Evolutionary conservation across 2,797 vertebrate species (phyloP), one percentile per base, ranked within the genome.

Genomic region (Poecile montanus): DNA sequence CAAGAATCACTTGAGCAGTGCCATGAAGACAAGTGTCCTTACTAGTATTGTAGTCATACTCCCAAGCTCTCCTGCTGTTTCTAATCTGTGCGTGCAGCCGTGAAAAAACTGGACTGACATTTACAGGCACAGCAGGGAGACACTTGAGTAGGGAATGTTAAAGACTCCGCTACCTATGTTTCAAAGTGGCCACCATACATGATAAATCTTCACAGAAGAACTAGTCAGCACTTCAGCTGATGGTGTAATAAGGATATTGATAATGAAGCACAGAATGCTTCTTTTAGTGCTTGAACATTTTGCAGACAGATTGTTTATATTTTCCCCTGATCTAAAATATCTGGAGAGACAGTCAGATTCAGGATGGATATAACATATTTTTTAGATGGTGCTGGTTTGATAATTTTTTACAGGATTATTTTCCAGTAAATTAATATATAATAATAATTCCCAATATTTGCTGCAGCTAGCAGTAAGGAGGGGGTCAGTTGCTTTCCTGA

Each of bases 71-170:
- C 99, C 99, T 94, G 99, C 99, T 99, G 99, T 99, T 99, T 99
- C 99, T 99, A 99, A 99, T 99, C 99, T 99, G 99, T 98, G 98
- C 98, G 98, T 96, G 98, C 99, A 98, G 99, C 99, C 99, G 98
- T 98, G 99, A 99, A 99, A 98, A 99, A 99, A 99, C 99, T 98
- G 99, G 99, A 99, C 99, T 99, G 98, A 98, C 99, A 99, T 99
- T 99, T 99, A 99, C 98, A 98, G 99, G 98, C 99, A 96, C 99
- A 99, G 99, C 99, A 92, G 99, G 99, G 98, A 98, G 97, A 98
- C 97, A 98, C 98, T 98, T 99, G 98, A 99, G 98, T 97, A 98
- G 98, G 98, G 98, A 99, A 99, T 98, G 98, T 98, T 99, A 98
- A 99, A 99, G 98, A 99, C 98, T 98, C 97, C 56, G 88, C 98